Conservation (phyloP, 2,888 invertebrate species). For the Belgica antarctica region DNA sequence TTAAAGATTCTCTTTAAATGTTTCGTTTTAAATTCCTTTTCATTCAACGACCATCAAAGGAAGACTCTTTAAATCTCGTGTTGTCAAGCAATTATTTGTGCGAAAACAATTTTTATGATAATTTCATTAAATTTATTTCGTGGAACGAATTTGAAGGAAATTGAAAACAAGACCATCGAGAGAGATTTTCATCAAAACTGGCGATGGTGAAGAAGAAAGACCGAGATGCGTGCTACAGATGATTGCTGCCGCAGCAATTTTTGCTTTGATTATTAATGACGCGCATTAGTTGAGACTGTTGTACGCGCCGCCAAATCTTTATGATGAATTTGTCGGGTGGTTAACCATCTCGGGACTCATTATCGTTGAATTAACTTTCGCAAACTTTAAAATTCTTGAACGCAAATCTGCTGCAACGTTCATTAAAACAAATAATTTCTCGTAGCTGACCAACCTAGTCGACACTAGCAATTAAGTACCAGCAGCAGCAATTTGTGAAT, state of each 20-base stretch:
- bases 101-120: neutral
- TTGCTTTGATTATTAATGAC: no score
- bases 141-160: no score
- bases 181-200: neutral
- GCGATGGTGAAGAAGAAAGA: slow-evolving; percentile 8
- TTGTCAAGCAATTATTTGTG: neutral
- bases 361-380: neutral
- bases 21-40: no score
- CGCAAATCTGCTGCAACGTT: neutral
- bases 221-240: neutral
- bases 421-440: neutral
- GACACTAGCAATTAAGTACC: slow-evolving; percentile 24
- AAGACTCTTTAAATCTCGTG: no score
- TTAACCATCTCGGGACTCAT: neutral
- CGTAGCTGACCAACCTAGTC: neutral
- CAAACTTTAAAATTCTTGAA: neutral
- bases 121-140: neutral
- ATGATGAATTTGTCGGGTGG: neutral
- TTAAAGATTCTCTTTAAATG: neutral
- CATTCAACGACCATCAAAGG: no score
- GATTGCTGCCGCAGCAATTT: no score
- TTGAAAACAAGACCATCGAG: no score
- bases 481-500: slow-evolving; percentile 39
- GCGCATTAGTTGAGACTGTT: no score
- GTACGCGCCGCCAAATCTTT: neutral